Evolutionary conservation across 2,113 vertebrate genomes (phyloP).

Genomic region (Solea senegalensis): DNA sequence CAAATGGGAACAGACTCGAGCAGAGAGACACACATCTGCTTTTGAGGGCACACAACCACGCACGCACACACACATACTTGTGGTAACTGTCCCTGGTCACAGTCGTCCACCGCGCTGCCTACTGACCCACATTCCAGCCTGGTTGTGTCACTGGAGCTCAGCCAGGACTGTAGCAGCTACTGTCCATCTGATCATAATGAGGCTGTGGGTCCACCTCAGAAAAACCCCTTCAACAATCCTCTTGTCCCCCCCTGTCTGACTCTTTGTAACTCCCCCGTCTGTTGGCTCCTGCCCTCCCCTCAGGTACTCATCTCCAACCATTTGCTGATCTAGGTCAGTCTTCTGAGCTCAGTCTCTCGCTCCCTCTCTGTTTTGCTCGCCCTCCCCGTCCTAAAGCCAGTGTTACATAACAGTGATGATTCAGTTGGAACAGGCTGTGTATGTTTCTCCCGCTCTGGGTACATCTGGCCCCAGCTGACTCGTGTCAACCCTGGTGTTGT

Average conservation of each 20-base stretch:
- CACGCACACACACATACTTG: constrained; percentile 8
- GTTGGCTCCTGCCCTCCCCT: constrained; percentile 25
- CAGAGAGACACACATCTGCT: constrained; percentile 33
- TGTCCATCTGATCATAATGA: constrained; percentile 55
- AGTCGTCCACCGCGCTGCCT: constrained; percentile 48
- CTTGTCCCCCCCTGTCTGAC: neutral
- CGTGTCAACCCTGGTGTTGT: constrained; percentile 38
- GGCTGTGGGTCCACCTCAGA: constrained; percentile 5
- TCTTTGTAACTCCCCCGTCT: neutral
- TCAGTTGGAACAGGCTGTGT: constrained; percentile 58
- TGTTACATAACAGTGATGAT: constrained; percentile 73
- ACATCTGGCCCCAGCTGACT: constrained; percentile 61
- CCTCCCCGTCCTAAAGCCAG: constrained; percentile 46
- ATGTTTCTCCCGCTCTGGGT: constrained; percentile 45
- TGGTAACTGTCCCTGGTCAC: constrained; percentile 48
- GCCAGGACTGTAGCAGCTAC: constrained; percentile 22
- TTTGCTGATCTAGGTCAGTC: constrained; percentile 71
- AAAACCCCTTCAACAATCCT: neutral
- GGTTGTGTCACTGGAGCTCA: constrained; percentile 67
- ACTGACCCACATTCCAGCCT: constrained; percentile 74
- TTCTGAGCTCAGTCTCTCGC: constrained; percentile 45
- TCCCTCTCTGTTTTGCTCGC: constrained; percentile 37
- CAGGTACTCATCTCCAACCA: constrained; percentile 60
- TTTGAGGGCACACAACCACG: constrained; percentile 2
- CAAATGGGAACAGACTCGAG: constrained; percentile 41